phyloP scores from a whole-genome alignment of 2,888 invertebrate species.

The Monoplex corrugatus region DNA sequence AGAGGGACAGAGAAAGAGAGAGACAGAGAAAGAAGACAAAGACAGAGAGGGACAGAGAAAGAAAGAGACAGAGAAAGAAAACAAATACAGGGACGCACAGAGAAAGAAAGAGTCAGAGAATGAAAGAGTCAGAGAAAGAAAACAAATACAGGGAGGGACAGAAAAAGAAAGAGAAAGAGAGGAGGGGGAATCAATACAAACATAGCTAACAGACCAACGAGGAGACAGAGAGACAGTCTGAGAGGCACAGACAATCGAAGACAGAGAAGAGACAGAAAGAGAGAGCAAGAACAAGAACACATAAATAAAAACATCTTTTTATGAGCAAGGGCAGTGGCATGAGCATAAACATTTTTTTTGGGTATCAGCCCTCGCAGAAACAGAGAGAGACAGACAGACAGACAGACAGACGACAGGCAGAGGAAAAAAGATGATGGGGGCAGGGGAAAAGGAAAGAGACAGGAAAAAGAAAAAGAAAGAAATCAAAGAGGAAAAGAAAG shows the following conservation, averaged over 20 bases:
- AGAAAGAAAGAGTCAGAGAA: not conserved
- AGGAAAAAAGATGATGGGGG: not conserved
- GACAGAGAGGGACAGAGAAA: not conserved
- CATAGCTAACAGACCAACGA: not conserved
- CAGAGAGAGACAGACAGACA: no score
- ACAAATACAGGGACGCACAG: not conserved
- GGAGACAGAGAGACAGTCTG: not conserved
- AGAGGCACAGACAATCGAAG: not conserved
- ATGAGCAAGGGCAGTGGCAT: no score
- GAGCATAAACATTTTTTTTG: no score
- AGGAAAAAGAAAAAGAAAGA: not conserved
- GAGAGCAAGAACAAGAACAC: not conserved
- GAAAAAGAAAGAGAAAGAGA: not conserved
- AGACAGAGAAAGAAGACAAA: not conserved
- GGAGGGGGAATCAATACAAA: not conserved
- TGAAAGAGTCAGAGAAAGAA: no score
- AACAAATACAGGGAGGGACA: not conserved
- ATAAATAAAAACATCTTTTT: no score
- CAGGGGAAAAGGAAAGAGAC: not conserved
- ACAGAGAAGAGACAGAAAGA: no score
- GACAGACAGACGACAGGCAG: no score
- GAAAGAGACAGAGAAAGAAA: not conserved
- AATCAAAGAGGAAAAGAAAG: not conserved
- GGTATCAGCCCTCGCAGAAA: not conserved
- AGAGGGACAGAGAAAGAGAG: not conserved